Conservation (phyloP, 2,888 invertebrate genomes). For the Chrysolina oricalcia region DNA sequence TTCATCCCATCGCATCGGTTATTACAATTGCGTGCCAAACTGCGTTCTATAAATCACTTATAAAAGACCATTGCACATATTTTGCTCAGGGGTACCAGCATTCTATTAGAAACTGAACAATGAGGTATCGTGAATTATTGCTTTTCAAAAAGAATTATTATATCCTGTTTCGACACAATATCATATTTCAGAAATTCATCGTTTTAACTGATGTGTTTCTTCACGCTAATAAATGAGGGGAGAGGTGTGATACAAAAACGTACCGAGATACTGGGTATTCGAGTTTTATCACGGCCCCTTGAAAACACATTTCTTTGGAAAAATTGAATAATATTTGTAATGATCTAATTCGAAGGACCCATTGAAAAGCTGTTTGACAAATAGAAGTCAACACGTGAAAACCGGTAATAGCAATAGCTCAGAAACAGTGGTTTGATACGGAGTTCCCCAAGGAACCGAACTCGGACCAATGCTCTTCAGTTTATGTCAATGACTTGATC, state of each 20-base stretch:
- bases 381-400: no score
- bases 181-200: constrained; percentile 14
- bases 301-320: no score
- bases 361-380: no score
- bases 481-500: no score
- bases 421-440: no score
- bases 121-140: constrained; percentile 37
- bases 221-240: not conserved
- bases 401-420: no score
- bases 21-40: constrained; percentile 55
- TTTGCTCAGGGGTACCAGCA: constrained; percentile 54
- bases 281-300: constrained; percentile 47
- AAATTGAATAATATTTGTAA: no score
- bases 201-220: not conserved
- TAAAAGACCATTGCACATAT: constrained; percentile 52
- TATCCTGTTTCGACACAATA: constrained; percentile 17
- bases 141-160: constrained; percentile 41
- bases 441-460: no score
- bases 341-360: no score
- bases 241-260: not conserved
- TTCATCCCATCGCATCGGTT: constrained; percentile 49
- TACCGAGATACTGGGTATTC: not conserved
- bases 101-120: constrained; percentile 42
- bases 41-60: constrained; percentile 51
- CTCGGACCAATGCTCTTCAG: no score